Evolutionary conservation across 2,888 invertebrate genomes (phyloP), one percentile per base, ranked within the genome.

Genomic region (Cyaniris semiargus): DNA sequence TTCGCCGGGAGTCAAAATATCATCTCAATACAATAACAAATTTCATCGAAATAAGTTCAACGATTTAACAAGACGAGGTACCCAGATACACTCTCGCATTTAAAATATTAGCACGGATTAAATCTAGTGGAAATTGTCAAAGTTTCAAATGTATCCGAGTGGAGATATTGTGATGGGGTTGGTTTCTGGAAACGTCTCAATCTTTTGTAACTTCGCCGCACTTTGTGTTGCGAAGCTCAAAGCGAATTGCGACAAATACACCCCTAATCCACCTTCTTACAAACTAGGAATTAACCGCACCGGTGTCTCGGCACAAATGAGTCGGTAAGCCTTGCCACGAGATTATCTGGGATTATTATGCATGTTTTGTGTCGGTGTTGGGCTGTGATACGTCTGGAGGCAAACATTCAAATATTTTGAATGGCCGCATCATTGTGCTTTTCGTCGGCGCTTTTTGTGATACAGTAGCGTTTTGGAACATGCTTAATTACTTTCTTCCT

Each of bases 261-360:
- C 85, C 84, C 85, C 87, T 92, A 93, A 93, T 91, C 92, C 91
- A 85, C 85, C 88, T 87, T 84, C 86, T 86, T 84, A 88, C 88
- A 89, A 88, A 87, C 86, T 88, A 82, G 87, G 85, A 86, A 87
- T 85, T 86, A 89, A 90, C 88, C 85, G 83, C 87, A 86, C 87
- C 90, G 90, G 87, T 89, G 88, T 88, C 86, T 88, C 85, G 86
- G 85, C 87, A 88, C 89, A 92, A 90, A 91, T 90, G 87, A 89
- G 86, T 87, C 86, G 86, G 88, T 86, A 87, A 89, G 91, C 88
- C 83, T 83, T 81, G 82, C 89, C 89, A 90, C 90, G 89, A 89
- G 86, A 88, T 89, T 87, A 90, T 85, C 87, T 86, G 83, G 88
- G 91, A 91, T 93, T 91, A 90, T 87, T 85, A 81, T 81, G 80